Conservation (phyloP, 2,888 invertebrate genomes). For the Cephus pygmeus region DNA sequence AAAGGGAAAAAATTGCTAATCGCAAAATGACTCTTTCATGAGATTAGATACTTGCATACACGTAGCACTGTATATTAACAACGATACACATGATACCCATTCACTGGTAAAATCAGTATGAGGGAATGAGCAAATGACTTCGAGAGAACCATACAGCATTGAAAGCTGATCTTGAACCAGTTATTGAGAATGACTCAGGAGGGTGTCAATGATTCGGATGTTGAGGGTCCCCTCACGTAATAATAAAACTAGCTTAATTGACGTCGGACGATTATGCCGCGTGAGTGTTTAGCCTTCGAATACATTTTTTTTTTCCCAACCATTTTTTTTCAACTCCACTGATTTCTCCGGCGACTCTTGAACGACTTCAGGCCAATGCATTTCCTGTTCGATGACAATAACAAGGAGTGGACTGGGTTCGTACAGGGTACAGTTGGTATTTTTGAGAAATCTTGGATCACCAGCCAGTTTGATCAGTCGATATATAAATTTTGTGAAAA, state of each 20-base stretch:
- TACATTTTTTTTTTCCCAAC: neutral
- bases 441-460: neutral
- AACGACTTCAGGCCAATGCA: neutral
- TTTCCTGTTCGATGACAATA: neutral
- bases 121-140: constrained; percentile 4
- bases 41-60: neutral
- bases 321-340: neutral
- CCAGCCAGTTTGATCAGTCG: neutral
- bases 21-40: no score
- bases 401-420: neutral
- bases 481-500: neutral
- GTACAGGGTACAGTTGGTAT: neutral
- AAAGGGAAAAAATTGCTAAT: neutral
- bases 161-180: constrained; percentile 22
- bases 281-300: neutral
- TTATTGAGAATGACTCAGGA: constrained; percentile 15
- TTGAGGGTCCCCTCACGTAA: neutral
- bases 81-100: neutral
- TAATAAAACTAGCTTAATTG: neutral
- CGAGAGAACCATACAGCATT: neutral
- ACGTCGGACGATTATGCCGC: neutral
- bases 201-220: constrained; percentile 12
- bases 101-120: neutral
- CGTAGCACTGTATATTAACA: neutral
- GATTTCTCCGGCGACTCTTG: neutral